Evolutionary conservation across 1,140 invertebrate species (phyloP).

Genomic region (Drosophila biarmipes): DNA sequence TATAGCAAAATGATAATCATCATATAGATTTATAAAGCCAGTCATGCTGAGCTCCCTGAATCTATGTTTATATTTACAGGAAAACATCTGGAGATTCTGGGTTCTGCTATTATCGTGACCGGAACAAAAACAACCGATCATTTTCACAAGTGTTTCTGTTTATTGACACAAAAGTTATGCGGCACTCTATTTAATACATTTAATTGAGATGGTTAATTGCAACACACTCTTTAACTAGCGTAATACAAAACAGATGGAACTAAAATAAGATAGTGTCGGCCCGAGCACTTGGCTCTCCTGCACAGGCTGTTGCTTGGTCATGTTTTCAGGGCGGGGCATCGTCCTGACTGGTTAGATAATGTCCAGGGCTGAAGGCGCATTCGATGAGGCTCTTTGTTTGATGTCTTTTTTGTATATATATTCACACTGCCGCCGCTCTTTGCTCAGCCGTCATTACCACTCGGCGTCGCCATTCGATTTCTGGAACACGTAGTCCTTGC

Average conservation of each 20-base stretch:
- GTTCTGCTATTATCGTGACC: no score
- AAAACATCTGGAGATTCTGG: not conserved
- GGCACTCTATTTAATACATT: conserved; percentile 50
- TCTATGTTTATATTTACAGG: not conserved
- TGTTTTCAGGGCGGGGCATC: conserved; percentile 2
- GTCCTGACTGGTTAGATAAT: conserved; percentile 9
- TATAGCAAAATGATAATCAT: no score
- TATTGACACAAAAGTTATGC: conserved; percentile 71
- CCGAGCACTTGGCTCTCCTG: conserved; percentile 25
- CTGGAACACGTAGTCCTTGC: conserved; percentile 99
- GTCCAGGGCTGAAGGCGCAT: conserved; percentile 49
- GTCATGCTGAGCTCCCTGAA: no score
- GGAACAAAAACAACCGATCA: not conserved
- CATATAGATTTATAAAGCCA: no score
- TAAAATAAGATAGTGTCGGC: conserved; percentile 50
- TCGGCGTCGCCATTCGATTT: conserved; percentile 99
- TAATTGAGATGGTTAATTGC: conserved; percentile 53
- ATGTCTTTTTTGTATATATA: conserved; percentile 55
- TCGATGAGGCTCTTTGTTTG: conserved; percentile 70
- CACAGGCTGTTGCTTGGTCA: conserved; percentile 52
- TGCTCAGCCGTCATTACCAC: conserved; percentile 89
- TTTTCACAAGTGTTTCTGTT: conserved; percentile 52
- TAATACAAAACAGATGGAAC: conserved; percentile 50
- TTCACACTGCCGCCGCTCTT: conserved; percentile 9
- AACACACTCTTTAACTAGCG: conserved; percentile 47